Conservation (phyloP, 2,113 vertebrate genomes). For the Guaruba guarouba region DNA sequence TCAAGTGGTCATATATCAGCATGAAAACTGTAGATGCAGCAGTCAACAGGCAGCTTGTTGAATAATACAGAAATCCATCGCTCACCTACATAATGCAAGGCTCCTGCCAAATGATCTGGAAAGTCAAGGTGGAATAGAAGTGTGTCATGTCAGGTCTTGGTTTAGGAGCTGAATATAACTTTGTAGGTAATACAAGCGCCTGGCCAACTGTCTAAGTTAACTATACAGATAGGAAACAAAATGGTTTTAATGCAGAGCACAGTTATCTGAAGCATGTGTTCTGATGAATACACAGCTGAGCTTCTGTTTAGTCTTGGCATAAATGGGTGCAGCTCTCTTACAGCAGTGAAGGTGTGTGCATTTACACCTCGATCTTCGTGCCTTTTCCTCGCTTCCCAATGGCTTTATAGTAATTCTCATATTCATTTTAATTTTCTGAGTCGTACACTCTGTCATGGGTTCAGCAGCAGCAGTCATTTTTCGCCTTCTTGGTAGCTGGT, state of each 20-base stretch:
- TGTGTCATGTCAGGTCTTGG: background rate
- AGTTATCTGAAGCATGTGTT: background rate
- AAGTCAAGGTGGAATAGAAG: background rate
- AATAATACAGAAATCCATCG: background rate
- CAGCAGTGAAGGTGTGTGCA: background rate
- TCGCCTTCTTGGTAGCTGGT: too few species aligned
- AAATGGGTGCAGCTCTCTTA: background rate
- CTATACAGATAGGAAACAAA: background rate
- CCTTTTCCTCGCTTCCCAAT: background rate
- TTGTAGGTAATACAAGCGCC: background rate
- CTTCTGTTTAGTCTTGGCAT: background rate
- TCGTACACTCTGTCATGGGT: background rate
- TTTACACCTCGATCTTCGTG: background rate
- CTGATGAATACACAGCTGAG: background rate
- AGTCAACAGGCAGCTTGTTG: background rate
- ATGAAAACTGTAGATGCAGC: background rate
- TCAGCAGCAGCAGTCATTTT: too few species aligned
- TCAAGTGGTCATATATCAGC: background rate
- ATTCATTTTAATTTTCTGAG: background rate
- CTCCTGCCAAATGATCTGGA: background rate
- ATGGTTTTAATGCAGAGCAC: background rate
- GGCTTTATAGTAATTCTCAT: background rate
- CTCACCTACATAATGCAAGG: background rate
- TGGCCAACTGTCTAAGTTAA: background rate
- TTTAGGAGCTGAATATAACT: background rate